Evolutionary conservation across 2,113 vertebrate species (phyloP), one percentile per base, ranked within the genome.

Genomic region (Craseonycteris thonglongyai): DNA sequence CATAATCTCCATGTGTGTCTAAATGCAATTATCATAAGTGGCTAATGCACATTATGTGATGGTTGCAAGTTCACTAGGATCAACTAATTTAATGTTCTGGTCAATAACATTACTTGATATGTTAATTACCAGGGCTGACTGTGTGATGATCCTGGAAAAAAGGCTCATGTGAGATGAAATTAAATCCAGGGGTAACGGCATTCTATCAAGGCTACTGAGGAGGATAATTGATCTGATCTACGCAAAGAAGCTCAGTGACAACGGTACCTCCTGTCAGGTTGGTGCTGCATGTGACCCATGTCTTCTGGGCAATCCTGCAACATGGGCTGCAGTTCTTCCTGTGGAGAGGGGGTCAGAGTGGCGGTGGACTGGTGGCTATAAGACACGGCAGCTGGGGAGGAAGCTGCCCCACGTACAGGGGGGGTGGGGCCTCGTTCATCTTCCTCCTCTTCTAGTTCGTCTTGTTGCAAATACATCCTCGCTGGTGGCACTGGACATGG

Each of bases 291-390:
- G 87, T 98, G 98, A 82, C 97, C 97, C 45, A 97, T 93, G 97
- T 98, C 98, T 89, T 99, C 99, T 4, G 98, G 98, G 95, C 98
- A 98, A 21, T 99, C 99, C 96, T 99, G 99, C 81, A 99, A 98
- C 99, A 99, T 99, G 58, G 99, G 99, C 97, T 99, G 99, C 93
- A 99, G 99, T 72, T 99, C 99, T 65, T 99, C 99, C 96, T 99
- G 99, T 0, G 99, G 99, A 26, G 99, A 99, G 4, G 99, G 99
- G 3, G 99, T 99, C 86, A 99, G 99, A 0, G 99, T 99, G 97
- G 99, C 99, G 16, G 99, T 99, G 93, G 99, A 99, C 97, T 99
- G 99, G 97, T 99, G 99, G 95, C 99, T 99, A 58, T 99, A 99
- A 87, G 99, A 99, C 69, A 99, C 99, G 0, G 99, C 99, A 0